Conservation (phyloP, 1,140 invertebrate genomes). For the Temnothorax nylanderi region DNA sequence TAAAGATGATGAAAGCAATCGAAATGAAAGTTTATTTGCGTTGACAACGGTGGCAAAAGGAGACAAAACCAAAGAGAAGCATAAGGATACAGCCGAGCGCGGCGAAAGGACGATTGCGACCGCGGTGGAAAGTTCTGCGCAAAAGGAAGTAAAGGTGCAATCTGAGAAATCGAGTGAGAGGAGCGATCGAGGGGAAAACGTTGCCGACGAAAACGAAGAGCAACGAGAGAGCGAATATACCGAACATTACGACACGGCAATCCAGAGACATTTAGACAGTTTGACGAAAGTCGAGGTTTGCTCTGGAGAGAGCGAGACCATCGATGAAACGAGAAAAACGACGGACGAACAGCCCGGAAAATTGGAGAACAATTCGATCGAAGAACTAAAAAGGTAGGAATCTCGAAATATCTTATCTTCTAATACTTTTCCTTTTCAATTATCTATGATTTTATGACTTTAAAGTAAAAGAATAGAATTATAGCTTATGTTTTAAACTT, state of each 20-base stretch:
- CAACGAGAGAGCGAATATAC: slow-evolving; percentile 88
- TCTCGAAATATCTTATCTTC: not conserved
- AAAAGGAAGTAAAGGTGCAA: slow-evolving; percentile 18
- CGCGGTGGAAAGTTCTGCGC: not conserved
- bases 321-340: not conserved
- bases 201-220: slow-evolving; percentile 28
- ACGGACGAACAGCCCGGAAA: not conserved
- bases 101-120: not conserved
- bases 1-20: not conserved
- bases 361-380: not conserved
- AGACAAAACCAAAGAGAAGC: not conserved
- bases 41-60: not conserved
- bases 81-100: slow-evolving; percentile 1
- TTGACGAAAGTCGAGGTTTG: slow-evolving; percentile 72
- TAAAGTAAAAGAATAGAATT: not conserved
- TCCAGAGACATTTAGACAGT: slow-evolving; percentile 87
- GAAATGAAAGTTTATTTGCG: not conserved
- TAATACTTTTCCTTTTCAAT: not conserved
- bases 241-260: slow-evolving; percentile 87
- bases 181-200: slow-evolving; percentile 57
- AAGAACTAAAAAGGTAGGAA: slow-evolving; percentile 8
- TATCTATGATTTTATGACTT: not conserved
- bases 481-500: not conserved
- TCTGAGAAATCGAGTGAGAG: slow-evolving; percentile 40
- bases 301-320: not conserved